Evolutionary conservation across 2,888 invertebrate genomes (phyloP).

Genomic region (Hypselothyrea guttata): DNA sequence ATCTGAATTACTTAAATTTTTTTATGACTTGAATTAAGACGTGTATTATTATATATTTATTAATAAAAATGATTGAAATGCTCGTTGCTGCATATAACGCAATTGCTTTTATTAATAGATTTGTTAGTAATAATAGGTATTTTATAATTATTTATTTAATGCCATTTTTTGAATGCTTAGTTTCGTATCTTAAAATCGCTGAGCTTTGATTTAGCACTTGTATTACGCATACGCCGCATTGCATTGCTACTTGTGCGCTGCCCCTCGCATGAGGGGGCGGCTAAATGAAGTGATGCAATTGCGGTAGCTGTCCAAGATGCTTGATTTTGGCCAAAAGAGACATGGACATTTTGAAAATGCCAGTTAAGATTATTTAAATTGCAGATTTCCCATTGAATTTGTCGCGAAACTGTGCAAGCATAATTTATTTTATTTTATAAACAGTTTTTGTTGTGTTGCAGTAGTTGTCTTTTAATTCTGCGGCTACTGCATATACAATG

Average conservation of each 20-base stretch:
- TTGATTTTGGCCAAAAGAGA: slow-evolving; percentile 42
- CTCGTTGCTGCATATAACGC: too few species aligned
- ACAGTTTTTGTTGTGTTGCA: slow-evolving; percentile 8
- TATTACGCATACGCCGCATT: slow-evolving; percentile 19
- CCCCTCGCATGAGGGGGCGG: slow-evolving; percentile 18
- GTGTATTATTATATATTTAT: too few species aligned
- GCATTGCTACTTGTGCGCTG: slow-evolving; percentile 23
- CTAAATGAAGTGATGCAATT: slow-evolving; percentile 49
- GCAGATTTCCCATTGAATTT: slow-evolving; percentile 72
- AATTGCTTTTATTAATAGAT: too few species aligned
- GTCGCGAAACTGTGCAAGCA: slow-evolving; percentile 62
- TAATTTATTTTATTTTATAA: slow-evolving; percentile 61
- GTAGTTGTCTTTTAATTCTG: slow-evolving; percentile 22
- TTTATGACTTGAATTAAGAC: too few species aligned
- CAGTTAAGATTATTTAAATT: slow-evolving; percentile 72
- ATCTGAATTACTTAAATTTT: too few species aligned
- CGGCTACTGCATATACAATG: slow-evolving; percentile 39
- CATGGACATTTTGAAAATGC: slow-evolving; percentile 53
- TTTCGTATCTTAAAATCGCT: background rate
- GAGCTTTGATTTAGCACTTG: background rate
- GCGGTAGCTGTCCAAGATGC: slow-evolving; percentile 53
- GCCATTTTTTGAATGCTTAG: too few species aligned
- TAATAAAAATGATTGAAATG: too few species aligned
- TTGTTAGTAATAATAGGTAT: background rate
- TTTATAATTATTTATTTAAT: too few species aligned